These are phyloP conservation scores for Pelobates fuscus DNA, from an alignment of 2,113 vertebrate genomes.

Conservation along the genomic window DNA sequence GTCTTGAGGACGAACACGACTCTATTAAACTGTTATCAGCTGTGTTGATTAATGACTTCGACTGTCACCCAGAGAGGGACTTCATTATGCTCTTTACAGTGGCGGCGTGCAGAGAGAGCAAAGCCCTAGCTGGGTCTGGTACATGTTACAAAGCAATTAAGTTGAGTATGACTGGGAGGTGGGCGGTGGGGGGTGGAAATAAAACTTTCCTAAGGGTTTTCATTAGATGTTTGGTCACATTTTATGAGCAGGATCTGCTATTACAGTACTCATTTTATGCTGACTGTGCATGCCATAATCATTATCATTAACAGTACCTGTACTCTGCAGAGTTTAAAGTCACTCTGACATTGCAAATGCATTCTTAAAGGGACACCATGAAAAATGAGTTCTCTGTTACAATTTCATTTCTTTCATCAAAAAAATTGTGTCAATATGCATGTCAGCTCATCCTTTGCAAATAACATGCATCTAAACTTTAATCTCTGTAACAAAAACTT, in stretches of 20 bases:
- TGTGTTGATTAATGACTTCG: constrained; percentile 55
- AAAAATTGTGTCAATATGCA: no score
- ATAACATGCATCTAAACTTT: no score
- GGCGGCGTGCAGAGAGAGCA: constrained; percentile 38
- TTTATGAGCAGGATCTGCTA: neutral
- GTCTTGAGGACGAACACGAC: constrained; percentile 58
- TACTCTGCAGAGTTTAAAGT: no score
- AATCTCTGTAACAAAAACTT: no score
- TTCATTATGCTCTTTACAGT: constrained; percentile 54
- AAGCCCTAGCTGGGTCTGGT: constrained; percentile 27
- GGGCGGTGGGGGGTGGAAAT: neutral
- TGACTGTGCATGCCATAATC: constrained; percentile 1
- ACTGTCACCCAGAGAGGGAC: constrained; percentile 55
- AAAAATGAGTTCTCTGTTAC: no score
- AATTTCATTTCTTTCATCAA: no score
- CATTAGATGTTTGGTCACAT: constrained; percentile 10
- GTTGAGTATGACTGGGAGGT: neutral
- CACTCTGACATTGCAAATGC: no score
- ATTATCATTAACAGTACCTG: neutral
- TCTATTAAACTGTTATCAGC: constrained; percentile 57
- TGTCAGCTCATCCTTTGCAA: no score
- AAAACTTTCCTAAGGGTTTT: constrained; percentile 3
- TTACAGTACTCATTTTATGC: constrained; percentile 10
- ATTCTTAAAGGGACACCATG: no score
- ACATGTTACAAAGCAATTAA: constrained; percentile 43